Conservation (phyloP, 1,140 invertebrate species). For the Drosophila teissieri region DNA sequence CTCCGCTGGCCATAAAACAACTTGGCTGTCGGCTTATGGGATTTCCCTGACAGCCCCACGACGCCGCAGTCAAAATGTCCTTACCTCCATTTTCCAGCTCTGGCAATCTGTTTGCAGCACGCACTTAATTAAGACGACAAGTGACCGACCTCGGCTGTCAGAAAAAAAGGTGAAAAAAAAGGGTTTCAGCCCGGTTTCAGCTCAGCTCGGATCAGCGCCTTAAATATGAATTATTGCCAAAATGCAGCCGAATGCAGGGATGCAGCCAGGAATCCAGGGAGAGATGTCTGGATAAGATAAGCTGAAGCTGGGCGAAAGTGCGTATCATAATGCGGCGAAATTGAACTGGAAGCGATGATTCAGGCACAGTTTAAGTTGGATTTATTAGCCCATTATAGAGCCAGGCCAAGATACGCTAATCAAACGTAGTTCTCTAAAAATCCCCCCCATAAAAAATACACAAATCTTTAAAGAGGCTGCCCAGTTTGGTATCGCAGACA, state of each 20-base stretch:
- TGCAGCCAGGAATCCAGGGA: slow-evolving; percentile 14
- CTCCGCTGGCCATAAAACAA: slow-evolving; percentile 49
- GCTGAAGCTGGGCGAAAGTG: slow-evolving; percentile 3
- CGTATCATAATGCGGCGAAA: background rate
- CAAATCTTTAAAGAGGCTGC: slow-evolving; percentile 34
- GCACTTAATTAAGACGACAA: slow-evolving; percentile 81
- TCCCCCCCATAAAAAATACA: slow-evolving; percentile 44
- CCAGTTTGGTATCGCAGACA: slow-evolving; percentile 18
- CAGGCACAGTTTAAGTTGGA: slow-evolving; percentile 2
- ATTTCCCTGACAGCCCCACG: slow-evolving; percentile 67
- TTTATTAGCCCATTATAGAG: slow-evolving; percentile 40
- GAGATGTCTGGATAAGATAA: slow-evolving; percentile 25
- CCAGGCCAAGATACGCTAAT: slow-evolving; percentile 25
- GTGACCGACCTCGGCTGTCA: slow-evolving; percentile 79
- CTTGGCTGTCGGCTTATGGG: slow-evolving; percentile 68
- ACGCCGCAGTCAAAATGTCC: slow-evolving; percentile 74
- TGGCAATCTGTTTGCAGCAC: slow-evolving; percentile 54
- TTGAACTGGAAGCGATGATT: slow-evolving; percentile 6
- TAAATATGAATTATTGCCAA: slow-evolving; percentile 64
- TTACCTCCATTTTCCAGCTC: slow-evolving; percentile 23
- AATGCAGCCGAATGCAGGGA: slow-evolving; percentile 25
- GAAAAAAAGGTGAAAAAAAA: slow-evolving; percentile 8
- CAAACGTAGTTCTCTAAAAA: slow-evolving; percentile 16
- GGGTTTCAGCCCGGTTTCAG: slow-evolving; percentile 1
- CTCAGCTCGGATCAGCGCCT: slow-evolving; percentile 45